A percentile compares a stretch with the other conserved stretches of the same genome.
Evolutionary conservation across 2,888 invertebrate species (phyloP).

Genomic region (Drosophila meridiana): DNA sequence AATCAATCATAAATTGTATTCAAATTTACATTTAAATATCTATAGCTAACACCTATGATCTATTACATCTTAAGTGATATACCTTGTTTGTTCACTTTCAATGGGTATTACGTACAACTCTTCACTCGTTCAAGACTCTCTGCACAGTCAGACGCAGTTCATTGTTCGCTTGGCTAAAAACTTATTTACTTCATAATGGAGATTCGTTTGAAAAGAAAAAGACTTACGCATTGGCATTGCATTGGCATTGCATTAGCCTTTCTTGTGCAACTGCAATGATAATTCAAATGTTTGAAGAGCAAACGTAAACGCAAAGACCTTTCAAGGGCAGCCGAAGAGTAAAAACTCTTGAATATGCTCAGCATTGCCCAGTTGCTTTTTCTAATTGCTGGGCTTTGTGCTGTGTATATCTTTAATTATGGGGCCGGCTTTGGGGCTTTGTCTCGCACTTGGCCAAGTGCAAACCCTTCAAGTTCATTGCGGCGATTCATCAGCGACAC

Average conservation of each 20-base stretch:
- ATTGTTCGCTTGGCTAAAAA: neutral
- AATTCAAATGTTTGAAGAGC: conserved; percentile 22
- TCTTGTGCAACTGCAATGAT: conserved; percentile 41
- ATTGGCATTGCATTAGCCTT: neutral
- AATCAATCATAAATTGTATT: too few relatives aligned
- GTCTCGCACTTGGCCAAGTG: neutral
- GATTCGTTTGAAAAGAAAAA: neutral
- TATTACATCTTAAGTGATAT: too few relatives aligned
- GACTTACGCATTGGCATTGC: neutral
- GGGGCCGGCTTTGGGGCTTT: neutral
- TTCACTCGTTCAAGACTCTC: neutral
- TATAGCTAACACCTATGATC: too few relatives aligned
- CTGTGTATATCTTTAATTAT: neutral
- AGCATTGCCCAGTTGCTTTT: neutral
- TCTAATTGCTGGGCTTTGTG: neutral
- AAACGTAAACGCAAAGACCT: neutral
- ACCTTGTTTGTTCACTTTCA: neutral
- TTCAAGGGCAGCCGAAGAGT: conserved; percentile 24
- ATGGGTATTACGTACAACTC: neutral
- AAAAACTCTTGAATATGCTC: neutral
- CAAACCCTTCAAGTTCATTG: conserved; percentile 43
- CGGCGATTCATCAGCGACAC: conserved; percentile 11
- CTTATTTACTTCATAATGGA: neutral
- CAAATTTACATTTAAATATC: too few relatives aligned
- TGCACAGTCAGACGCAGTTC: neutral